These are phyloP conservation scores for Machaerirhynchus nigripectus DNA, from an alignment of 2,113 vertebrate species.

Conservation along the genomic window DNA sequence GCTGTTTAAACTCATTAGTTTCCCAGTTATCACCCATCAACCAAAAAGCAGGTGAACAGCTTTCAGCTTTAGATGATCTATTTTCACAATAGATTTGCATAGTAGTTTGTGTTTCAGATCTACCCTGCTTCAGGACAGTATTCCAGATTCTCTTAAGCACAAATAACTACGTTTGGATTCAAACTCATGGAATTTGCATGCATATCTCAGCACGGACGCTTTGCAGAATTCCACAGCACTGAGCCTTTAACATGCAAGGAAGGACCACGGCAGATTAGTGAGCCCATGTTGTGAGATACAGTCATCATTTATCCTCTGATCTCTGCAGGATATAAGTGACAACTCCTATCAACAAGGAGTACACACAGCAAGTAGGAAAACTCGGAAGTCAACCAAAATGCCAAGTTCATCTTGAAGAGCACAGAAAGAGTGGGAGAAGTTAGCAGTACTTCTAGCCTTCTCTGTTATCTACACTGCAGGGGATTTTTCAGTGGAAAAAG, in stretches of 20 bases:
- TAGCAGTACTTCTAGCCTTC: neutral
- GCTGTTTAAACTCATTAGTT: neutral
- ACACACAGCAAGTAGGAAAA: neutral
- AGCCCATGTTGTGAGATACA: neutral
- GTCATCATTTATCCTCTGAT: neutral
- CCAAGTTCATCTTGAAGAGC: neutral
- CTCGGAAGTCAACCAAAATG: neutral
- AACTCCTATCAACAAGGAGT: neutral
- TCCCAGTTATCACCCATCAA: neutral
- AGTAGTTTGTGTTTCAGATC: neutral
- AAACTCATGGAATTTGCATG: neutral
- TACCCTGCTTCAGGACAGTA: neutral
- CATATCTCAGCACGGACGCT: neutral
- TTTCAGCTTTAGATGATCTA: neutral
- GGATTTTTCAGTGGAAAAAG: neutral
- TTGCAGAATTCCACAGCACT: neutral
- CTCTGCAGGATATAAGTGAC: neutral
- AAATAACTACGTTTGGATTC: neutral
- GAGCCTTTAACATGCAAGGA: neutral
- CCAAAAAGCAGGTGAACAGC: neutral
- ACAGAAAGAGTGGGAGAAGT: neutral
- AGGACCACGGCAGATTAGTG: neutral
- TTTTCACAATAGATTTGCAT: neutral
- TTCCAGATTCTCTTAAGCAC: neutral
- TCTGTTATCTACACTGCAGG: neutral